phyloP scores from a whole-genome alignment of 2,113 vertebrate species.

The Oncorhynchus kisutch region DNA sequence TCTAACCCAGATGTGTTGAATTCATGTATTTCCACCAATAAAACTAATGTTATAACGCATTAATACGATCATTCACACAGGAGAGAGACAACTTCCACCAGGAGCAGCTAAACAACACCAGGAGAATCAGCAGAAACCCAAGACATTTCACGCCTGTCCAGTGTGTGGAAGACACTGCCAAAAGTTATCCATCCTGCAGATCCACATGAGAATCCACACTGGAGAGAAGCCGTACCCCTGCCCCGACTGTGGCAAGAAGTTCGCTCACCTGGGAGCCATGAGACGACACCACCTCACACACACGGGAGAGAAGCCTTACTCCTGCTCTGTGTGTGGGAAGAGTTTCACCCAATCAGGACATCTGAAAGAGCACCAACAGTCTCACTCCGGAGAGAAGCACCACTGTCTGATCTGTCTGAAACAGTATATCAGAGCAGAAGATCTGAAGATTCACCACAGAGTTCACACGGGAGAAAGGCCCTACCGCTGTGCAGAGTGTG shows the following conservation, averaged over 20 bases:
- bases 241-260: slow-evolving; percentile 23
- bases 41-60: too few species aligned
- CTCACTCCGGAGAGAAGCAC: slow-evolving; percentile 44
- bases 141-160: too few species aligned
- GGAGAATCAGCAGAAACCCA: too few species aligned
- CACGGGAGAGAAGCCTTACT: slow-evolving; percentile 36
- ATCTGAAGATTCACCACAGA: slow-evolving; percentile 57
- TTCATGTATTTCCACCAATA: too few species aligned
- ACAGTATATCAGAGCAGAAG: slow-evolving; percentile 42
- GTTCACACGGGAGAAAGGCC: slow-evolving; percentile 59
- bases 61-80: too few species aligned
- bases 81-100: too few species aligned
- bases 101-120: too few species aligned
- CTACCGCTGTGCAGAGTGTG: slow-evolving; percentile 55
- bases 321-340: slow-evolving; percentile 60
- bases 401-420: slow-evolving; percentile 7
- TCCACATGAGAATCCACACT: slow-evolving; percentile 22
- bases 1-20: too few species aligned
- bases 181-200: too few species aligned
- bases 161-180: too few species aligned
- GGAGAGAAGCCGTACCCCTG: slow-evolving; percentile 14
- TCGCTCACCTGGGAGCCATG: slow-evolving; percentile 7
- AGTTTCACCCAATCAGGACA: slow-evolving; percentile 51
- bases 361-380: slow-evolving; percentile 52
- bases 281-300: slow-evolving; percentile 20